Percentiles rank a stretch among this genome's conserved stretches.
Evolutionary conservation across 2,888 invertebrate species (phyloP).

Genomic region (Diaperis boleti): DNA sequence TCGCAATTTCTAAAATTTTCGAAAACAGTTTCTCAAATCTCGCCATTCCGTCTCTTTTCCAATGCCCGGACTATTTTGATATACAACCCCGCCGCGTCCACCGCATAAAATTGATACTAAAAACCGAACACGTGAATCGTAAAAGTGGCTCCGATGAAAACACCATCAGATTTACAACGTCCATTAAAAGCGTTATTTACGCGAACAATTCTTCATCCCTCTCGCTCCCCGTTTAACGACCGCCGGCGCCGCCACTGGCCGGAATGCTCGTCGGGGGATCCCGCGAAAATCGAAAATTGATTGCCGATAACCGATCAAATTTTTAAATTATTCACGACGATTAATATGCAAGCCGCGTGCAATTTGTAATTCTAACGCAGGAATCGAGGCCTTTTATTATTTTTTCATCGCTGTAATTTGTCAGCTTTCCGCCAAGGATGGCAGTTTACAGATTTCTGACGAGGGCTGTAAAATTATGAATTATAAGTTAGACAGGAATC

Average conservation of each 20-base stretch:
- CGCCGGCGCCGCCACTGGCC: constrained; percentile 22
- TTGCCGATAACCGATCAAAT: constrained; percentile 15
- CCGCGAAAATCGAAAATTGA: constrained; percentile 17
- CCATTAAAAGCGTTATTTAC: constrained; percentile 36
- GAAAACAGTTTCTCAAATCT: not conserved
- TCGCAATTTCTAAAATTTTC: not conserved
- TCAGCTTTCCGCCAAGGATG: not conserved
- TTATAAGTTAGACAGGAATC: too few species aligned
- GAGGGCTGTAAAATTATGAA: not conserved
- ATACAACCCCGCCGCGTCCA: constrained; percentile 14
- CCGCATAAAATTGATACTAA: constrained; percentile 35
- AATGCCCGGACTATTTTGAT: constrained; percentile 7
- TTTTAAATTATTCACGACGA: constrained; percentile 20
- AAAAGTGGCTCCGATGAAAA: constrained; percentile 35
- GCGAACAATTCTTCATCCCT: constrained; percentile 5
- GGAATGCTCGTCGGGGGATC: constrained; percentile 6
- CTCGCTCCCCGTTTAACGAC: constrained; percentile 10
- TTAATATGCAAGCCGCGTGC: constrained; percentile 12
- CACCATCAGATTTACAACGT: constrained; percentile 34
- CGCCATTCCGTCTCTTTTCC: not conserved
- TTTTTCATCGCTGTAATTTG: not conserved
- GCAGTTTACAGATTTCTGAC: too few species aligned
- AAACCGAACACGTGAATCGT: constrained; percentile 33
- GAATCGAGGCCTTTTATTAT: constrained; percentile 13
- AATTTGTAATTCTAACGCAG: constrained; percentile 25